These are phyloP conservation scores for Trypoxylon attenuatum DNA, from an alignment of 2,888 invertebrate species.

Conservation along the genomic window DNA sequence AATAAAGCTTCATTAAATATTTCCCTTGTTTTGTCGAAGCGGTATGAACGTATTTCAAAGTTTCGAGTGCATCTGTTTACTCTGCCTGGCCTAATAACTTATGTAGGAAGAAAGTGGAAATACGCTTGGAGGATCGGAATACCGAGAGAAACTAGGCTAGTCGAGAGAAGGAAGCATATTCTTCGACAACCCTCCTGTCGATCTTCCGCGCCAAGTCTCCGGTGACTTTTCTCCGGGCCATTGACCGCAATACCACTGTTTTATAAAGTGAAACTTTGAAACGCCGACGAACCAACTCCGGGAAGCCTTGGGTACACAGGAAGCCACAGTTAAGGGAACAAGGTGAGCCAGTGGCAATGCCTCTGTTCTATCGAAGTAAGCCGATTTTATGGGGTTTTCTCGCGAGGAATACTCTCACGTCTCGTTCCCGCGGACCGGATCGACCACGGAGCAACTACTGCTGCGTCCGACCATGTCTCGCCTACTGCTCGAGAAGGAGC, in stretches of 20 bases:
- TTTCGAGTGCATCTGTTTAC: too few species aligned
- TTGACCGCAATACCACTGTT: conserved; percentile 46
- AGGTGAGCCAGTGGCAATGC: conserved; percentile 1
- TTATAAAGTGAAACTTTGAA: conserved; percentile 49
- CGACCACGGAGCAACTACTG: conserved; percentile 56
- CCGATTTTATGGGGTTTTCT: conserved; percentile 66
- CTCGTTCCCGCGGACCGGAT: conserved; percentile 47
- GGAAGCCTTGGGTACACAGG: not conserved
- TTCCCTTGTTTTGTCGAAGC: too few species aligned
- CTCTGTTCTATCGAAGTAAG: conserved; percentile 58
- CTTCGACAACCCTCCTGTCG: not conserved
- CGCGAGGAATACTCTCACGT: conserved; percentile 51
- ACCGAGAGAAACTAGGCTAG: conserved; percentile 14
- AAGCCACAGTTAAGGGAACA: not conserved
- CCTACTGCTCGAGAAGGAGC: conserved; percentile 39
- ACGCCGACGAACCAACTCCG: conserved; percentile 29
- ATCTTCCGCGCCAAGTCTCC: conserved; percentile 1
- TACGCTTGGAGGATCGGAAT: not conserved
- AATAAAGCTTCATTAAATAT: too few species aligned
- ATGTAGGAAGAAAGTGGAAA: too few species aligned
- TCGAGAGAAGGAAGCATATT: not conserved
- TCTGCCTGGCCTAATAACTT: too few species aligned
- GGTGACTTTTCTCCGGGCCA: conserved; percentile 12
- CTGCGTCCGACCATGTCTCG: too few species aligned
- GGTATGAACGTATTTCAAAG: too few species aligned